Evolutionary conservation across 2,888 invertebrate species (phyloP), one percentile per base, ranked within the genome.

Genomic region (Dorcus parallelipipedus): DNA sequence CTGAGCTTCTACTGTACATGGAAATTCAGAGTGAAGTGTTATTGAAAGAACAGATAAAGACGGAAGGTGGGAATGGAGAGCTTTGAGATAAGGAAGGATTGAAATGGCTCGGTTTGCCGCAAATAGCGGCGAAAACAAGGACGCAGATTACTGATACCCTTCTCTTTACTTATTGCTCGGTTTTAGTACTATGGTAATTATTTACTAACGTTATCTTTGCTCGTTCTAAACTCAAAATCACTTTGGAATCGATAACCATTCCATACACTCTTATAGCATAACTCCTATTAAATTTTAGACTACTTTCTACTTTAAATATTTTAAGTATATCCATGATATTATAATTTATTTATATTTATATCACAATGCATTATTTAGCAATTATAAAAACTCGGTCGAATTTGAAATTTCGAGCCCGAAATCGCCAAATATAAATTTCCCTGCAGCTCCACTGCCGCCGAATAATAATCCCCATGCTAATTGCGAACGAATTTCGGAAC

Each of bases 61-160:
- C 65, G 61, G 67, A 68, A 67, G 68, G 66, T 68, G 69, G 66
- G 60, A 60, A 63, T 55, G 63, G 60, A 61, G 61, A 60, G 61
- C 41, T 39, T 48, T 17, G 50, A 63, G 65, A 67, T 68, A 67
- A 67, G 64, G 61, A 62, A 69, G 69, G 71, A 65, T 71, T 71
- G 59, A 53, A 76, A 75, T 71, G 75, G 70, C 69, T 71, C 70
- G 75, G 75, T 73, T 71, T 71, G 68, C 77, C 77, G 72, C 77
- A 77, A 77, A 76, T 75, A 74, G 76, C 73, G 67, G 63, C 72
- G 74, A 74, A 74, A 75, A 75, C 76, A 75, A 75, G 75, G 74
- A 75, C 72, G 73, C 73, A 74, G 76, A 76, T 76, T 76, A 76
- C 74, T 72, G 73, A 73, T 74, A 73, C 72, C 72, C 26, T 33